Evolutionary conservation across 1,140 invertebrate species (phyloP).

Genomic region (Branchinecta lindahli): DNA sequence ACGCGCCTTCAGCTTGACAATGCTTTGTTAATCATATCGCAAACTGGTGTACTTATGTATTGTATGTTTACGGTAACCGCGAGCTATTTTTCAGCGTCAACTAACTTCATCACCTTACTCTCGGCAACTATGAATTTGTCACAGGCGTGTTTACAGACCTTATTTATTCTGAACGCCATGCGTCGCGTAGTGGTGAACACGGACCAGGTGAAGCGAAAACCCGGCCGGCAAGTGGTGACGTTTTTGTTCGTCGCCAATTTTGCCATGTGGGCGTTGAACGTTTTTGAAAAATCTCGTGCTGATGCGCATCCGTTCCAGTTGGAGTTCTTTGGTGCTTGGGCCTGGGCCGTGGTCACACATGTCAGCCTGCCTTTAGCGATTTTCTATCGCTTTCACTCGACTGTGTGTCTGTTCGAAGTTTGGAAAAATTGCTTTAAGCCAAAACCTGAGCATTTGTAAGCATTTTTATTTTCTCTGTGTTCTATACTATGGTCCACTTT

Average conservation of each 20-base stretch:
- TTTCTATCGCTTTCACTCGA: constrained; percentile 66
- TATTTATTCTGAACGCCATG: neutral
- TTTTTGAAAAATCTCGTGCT: constrained; percentile 59
- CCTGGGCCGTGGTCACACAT: constrained; percentile 72
- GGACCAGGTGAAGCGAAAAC: neutral
- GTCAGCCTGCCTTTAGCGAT: constrained; percentile 69
- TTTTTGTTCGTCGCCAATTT: constrained; percentile 61
- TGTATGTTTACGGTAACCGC: constrained; percentile 1
- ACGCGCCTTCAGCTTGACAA: neutral
- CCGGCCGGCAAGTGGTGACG: constrained; percentile 52
- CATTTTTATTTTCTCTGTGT: neutral
- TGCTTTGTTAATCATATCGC: neutral
- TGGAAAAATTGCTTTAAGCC: constrained; percentile 46
- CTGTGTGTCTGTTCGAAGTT: constrained; percentile 66
- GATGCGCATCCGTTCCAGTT: constrained; percentile 59
- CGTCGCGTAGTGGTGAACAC: neutral
- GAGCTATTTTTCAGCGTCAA: neutral
- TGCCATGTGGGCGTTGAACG: constrained; percentile 70
- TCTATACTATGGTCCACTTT: no score
- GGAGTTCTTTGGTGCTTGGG: constrained; percentile 58
- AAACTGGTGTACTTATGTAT: neutral
- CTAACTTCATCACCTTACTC: neutral
- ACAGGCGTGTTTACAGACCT: neutral
- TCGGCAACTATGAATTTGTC: neutral
- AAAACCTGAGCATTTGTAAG: constrained; percentile 26